phyloP scores from a whole-genome alignment of 2,888 invertebrate species.

The Nowickia ferox region DNA sequence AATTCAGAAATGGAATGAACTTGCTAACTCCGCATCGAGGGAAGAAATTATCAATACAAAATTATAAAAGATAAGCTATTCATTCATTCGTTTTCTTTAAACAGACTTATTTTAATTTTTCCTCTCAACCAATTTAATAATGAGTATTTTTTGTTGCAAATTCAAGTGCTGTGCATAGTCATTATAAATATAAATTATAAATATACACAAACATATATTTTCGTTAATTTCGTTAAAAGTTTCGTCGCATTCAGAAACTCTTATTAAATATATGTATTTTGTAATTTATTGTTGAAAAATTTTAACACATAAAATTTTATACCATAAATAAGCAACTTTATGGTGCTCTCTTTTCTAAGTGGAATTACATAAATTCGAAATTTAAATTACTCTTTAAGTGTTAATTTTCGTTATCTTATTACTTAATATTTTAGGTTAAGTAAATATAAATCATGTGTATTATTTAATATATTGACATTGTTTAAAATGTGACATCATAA shows the following conservation, averaged over 20 bases:
- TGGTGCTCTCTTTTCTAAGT: conserved; percentile 37
- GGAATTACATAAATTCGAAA: not conserved
- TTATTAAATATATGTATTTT: not conserved
- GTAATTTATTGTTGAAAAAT: not conserved
- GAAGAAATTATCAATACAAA: conserved; percentile 80
- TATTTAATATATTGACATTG: conserved; percentile 24
- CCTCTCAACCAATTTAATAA: not conserved
- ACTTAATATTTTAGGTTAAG: conserved; percentile 28
- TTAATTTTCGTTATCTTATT: conserved; percentile 31
- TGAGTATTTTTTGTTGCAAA: conserved; percentile 29
- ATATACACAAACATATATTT: conserved; percentile 14
- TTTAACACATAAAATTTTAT: not conserved
- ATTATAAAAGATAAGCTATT: conserved; percentile 74
- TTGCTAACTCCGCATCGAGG: conserved; percentile 79
- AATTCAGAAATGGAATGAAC: conserved; percentile 88
- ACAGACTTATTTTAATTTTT: not conserved
- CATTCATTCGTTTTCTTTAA: conserved; percentile 3
- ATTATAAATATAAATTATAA: conserved; percentile 5
- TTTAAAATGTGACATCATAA: not conserved
- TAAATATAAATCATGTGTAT: conserved; percentile 25
- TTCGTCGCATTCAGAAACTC: not conserved
- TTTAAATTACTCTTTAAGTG: conserved; percentile 22
- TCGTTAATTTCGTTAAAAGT: conserved; percentile 2
- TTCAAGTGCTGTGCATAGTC: conserved; percentile 62
- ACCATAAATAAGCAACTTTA: conserved; percentile 1